phyloP scores from a whole-genome alignment of 2,888 invertebrate species.

The Clusia tigrina region DNA sequence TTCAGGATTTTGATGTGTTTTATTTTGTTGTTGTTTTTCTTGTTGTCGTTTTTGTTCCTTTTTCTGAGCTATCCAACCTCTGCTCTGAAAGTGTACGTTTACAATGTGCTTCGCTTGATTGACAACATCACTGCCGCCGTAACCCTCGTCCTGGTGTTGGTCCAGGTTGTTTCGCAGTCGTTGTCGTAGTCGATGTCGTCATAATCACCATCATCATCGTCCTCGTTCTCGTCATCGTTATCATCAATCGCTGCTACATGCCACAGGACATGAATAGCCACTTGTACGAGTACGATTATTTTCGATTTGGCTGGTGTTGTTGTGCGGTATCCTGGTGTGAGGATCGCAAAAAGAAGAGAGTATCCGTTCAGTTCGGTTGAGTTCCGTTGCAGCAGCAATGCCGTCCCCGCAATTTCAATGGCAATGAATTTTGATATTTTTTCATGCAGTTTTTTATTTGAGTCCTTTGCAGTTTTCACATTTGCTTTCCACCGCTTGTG shows the following conservation, averaged over 20 bases:
- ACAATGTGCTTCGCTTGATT: conserved; percentile 1
- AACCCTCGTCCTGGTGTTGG: neutral
- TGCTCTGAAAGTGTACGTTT: conserved; percentile 3
- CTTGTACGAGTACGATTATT: conserved; percentile 59
- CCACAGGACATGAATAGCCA: conserved; percentile 39
- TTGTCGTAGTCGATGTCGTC: neutral
- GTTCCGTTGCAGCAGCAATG: neutral
- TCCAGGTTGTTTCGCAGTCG: too few species aligned
- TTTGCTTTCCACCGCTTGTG: conserved; percentile 13
- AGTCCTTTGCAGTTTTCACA: conserved; percentile 15
- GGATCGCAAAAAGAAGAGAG: neutral
- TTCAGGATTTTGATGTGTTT: conserved; percentile 29
- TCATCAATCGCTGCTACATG: conserved; percentile 1
- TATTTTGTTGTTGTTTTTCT: conserved; percentile 19
- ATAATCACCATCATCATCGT: too few species aligned
- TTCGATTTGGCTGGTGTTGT: conserved; percentile 21
- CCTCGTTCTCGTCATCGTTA: neutral
- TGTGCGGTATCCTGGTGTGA: neutral
- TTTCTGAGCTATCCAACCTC: neutral
- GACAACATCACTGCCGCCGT: neutral
- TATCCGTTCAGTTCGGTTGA: neutral
- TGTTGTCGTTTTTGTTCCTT: neutral
- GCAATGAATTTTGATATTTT: conserved; percentile 24
- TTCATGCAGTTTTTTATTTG: conserved; percentile 23
- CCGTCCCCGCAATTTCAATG: neutral